Evolutionary conservation across 2,113 vertebrate species (phyloP).

Genomic region (Eclectus roratus): DNA sequence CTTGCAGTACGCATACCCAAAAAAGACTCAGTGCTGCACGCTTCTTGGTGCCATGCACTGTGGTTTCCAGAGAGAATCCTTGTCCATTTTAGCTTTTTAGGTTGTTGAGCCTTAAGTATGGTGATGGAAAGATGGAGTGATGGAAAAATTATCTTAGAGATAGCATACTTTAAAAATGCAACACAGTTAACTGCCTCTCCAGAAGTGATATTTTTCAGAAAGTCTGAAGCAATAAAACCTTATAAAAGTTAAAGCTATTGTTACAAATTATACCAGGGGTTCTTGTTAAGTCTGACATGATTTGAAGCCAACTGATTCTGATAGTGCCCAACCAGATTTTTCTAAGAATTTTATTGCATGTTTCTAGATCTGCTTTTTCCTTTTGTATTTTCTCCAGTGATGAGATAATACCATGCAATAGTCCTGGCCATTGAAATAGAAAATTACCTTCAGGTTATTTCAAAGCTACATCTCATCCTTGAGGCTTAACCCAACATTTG

Average conservation of each 20-base stretch:
- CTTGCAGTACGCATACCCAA: neutral
- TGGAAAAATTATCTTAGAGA: neutral
- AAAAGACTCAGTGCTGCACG: neutral
- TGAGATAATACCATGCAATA: neutral
- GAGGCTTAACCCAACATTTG: neutral
- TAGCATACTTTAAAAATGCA: neutral
- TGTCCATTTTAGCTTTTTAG: neutral
- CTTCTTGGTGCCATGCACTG: neutral
- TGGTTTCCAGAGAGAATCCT: neutral
- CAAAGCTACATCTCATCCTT: neutral
- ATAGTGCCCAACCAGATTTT: neutral
- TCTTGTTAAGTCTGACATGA: neutral
- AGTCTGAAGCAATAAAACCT: neutral
- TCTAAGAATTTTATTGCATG: neutral
- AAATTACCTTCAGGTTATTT: neutral
- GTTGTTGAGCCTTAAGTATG: neutral
- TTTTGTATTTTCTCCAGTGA: neutral
- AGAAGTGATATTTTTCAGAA: neutral
- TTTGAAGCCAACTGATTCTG: neutral
- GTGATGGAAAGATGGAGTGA: neutral
- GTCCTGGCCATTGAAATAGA: neutral
- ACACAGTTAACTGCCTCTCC: neutral
- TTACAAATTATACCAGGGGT: neutral
- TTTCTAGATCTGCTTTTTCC: neutral
- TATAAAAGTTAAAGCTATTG: neutral